Percentiles rank a stretch among this genome's conserved stretches.
phyloP scores from a whole-genome alignment of 1,140 invertebrate species.

The Apolygus lucorum region DNA sequence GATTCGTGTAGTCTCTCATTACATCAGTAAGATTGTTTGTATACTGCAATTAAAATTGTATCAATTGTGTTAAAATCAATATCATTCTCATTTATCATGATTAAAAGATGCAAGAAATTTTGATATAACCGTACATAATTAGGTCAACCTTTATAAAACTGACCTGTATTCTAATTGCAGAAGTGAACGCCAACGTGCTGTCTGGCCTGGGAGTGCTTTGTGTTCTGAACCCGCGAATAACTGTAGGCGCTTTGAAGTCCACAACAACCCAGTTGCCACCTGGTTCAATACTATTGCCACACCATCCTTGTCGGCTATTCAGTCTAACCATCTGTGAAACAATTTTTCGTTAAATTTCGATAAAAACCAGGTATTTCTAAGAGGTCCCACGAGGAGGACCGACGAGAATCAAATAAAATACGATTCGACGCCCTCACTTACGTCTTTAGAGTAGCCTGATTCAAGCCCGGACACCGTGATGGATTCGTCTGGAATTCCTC shows the following conservation, averaged over 20 bases:
- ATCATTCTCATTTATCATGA: no score
- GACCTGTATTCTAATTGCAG: slow-evolving; percentile 69
- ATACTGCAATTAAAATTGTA: slow-evolving; percentile 61
- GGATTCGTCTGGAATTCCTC: slow-evolving; percentile 79
- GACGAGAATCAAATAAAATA: neutral
- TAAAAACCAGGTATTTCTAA: no score
- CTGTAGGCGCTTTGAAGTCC: slow-evolving; percentile 81
- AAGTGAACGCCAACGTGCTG: slow-evolving; percentile 73
- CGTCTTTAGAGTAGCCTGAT: slow-evolving; percentile 69
- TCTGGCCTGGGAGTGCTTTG: slow-evolving; percentile 72
- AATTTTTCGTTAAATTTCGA: no score
- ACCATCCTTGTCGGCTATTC: slow-evolving; percentile 79
- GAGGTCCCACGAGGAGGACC: neutral
- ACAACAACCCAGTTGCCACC: slow-evolving; percentile 81
- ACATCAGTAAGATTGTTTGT: slow-evolving; percentile 80
- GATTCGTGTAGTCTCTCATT: slow-evolving; percentile 84
- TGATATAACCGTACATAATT: no score
- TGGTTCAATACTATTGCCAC: slow-evolving; percentile 70
- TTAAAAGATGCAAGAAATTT: no score
- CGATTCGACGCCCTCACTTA: slow-evolving; percentile 42
- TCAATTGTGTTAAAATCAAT: slow-evolving; percentile 22
- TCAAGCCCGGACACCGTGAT: slow-evolving; percentile 78
- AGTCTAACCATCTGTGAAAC: slow-evolving; percentile 60
- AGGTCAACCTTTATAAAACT: no score
- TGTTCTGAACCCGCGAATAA: slow-evolving; percentile 80